Base-by-base conservation (phyloP, 2,797 vertebrate species). In the Picus viridis region DNA sequence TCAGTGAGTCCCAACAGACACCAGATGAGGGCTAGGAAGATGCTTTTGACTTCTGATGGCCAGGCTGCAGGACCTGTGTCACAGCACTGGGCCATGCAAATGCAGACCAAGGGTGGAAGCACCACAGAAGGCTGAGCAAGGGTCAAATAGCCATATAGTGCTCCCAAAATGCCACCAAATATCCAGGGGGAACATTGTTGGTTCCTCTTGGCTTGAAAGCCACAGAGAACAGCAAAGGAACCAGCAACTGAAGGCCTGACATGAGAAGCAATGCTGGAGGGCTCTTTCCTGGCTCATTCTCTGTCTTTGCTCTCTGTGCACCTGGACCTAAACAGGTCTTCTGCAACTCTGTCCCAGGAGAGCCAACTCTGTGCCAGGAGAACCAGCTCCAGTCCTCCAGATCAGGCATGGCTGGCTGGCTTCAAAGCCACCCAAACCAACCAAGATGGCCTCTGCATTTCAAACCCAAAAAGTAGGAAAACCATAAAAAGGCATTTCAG, bases 401-500 rank as follows among this genome's bases (percentile, higher is more conserved):
- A 13, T 32, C 20, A 73, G 34, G 69, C 58, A 77, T 12, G 2
- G 63, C n/a, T 9, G 9, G 62, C 71, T 61, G n/a, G 29, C 83
- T 74, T 69, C 10, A 9, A 78, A 91, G 19, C 54, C 90, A 94
- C 26, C 24, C 67, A 62, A 70, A 88, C 53, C 78, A 91, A 15
- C 24, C 32, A 26, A n/a, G 51, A 94, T 19, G 18, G 58, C 85
- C 79, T 47, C 41, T 67, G 13, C 34, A 59, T 24, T 74, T 24
- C 51, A 56, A 74, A 69, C 30, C 22, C 41, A 64, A 82, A 67
- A 19, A 9, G 54, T 61, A 81, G 63, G 26, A 61, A 95, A 93
- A 86, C 13, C 14, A 56, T 53, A 61, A 41, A 41, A 86, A 77
- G 49, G 93, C 92, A 83, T 82, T 68, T 90, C 59, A 84, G 79